phyloP scores from a whole-genome alignment of 1,140 invertebrate species.

The Zaprionus davidi region DNA sequence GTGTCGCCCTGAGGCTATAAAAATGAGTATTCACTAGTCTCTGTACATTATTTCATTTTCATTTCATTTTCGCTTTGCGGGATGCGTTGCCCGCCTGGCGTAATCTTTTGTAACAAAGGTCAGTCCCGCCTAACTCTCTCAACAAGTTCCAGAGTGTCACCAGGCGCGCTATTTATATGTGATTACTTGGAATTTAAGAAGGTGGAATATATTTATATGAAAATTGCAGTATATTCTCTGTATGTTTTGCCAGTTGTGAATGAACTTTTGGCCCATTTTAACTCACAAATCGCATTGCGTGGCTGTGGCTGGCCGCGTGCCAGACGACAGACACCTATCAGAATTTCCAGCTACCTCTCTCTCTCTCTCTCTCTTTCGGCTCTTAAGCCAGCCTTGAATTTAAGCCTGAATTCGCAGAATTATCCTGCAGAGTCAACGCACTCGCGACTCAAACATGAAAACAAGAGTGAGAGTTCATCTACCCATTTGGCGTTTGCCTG shows the following conservation, averaged over 20 bases:
- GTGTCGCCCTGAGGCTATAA: background rate
- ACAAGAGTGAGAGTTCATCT: constrained; percentile 59
- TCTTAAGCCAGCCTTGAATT: constrained; percentile 64
- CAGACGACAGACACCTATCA: constrained; percentile 25
- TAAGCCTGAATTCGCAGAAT: background rate
- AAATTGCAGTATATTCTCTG: constrained; percentile 22
- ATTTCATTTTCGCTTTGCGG: too few relatives aligned
- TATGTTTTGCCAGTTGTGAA: constrained; percentile 46
- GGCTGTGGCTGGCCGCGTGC: constrained; percentile 58
- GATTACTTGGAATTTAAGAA: constrained; percentile 21
- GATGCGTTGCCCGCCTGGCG: too few relatives aligned
- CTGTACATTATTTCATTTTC: background rate
- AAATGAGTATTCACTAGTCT: background rate
- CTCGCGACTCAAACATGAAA: background rate
- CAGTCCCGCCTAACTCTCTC: background rate
- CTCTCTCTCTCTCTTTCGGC: background rate
- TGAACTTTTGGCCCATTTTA: constrained; percentile 80
- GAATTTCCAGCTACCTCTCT: constrained; percentile 21
- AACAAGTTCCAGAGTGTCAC: background rate
- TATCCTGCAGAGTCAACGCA: constrained; percentile 36
- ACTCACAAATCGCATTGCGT: constrained; percentile 37
- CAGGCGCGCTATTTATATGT: constrained; percentile 29
- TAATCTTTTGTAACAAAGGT: background rate
- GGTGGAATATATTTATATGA: constrained; percentile 14
- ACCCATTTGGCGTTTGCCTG: constrained; percentile 34